Percentiles rank a stretch among this genome's conserved stretches.
Evolutionary conservation across 2,888 invertebrate species (phyloP).

Genomic region (Heteromurus nitidus): DNA sequence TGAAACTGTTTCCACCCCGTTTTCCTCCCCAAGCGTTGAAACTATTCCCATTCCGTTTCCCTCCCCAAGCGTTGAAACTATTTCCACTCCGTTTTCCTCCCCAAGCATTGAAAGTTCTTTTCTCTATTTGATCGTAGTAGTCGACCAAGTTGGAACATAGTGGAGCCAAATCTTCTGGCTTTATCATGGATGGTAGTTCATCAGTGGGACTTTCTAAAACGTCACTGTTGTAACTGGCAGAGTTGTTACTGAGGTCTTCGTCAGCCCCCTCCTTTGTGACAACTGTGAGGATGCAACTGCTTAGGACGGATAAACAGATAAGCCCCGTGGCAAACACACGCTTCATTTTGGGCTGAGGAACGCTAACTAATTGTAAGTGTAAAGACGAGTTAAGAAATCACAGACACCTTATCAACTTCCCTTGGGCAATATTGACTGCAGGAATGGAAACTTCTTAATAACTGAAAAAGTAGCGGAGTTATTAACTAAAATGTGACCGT

Average conservation of each 20-base stretch:
- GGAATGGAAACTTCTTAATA: too few relatives aligned
- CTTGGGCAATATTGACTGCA: too few relatives aligned
- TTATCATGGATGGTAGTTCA: conserved; percentile 13
- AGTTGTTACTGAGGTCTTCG: conserved; percentile 2
- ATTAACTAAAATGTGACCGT: too few relatives aligned
- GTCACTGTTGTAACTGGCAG: neutral
- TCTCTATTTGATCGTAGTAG: conserved; percentile 25
- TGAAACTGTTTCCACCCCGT: neutral
- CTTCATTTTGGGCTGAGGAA: too few relatives aligned
- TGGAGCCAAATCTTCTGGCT: conserved; percentile 37
- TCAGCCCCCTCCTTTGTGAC: conserved; percentile 37
- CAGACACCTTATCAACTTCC: too few relatives aligned
- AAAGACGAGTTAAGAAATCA: too few relatives aligned
- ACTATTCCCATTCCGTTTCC: neutral
- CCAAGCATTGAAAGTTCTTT: conserved; percentile 44
- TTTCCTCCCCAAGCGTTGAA: conserved; percentile 57
- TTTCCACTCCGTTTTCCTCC: conserved; percentile 29
- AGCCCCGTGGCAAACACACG: too few relatives aligned
- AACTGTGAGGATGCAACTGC: neutral
- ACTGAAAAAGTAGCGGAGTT: too few relatives aligned
- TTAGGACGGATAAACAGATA: neutral
- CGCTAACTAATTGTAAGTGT: too few relatives aligned
- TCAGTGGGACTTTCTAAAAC: neutral
- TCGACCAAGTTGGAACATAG: conserved; percentile 31
- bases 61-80: neutral